Evolutionary conservation across 2,113 vertebrate genomes (phyloP).

Genomic region (western clawed frog (Xenopus tropicalis)): UCB_Xtro_10.0 CM004449.2:22642501-22643000

Average conservation of each 20-base stretch:
- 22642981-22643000: too few species aligned
- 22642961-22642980: too few species aligned
- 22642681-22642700: slow-evolving; percentile 22
- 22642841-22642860: slow-evolving; percentile 35
- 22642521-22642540: too few species aligned
- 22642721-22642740: slow-evolving; percentile 45
- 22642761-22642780: slow-evolving; percentile 42
- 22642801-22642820: slow-evolving; percentile 35
- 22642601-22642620: not conserved
- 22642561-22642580: too few species aligned
- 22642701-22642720: slow-evolving; percentile 42
- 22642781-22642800: slow-evolving; percentile 41
- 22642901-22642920: slow-evolving; percentile 41
- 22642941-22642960: slow-evolving; percentile 30
- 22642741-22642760: slow-evolving; percentile 44
- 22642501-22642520: too few species aligned
- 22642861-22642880: slow-evolving; percentile 19
- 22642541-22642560: too few species aligned
- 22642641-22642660: slow-evolving; percentile 1
- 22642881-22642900: slow-evolving; percentile 28
- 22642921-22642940: slow-evolving; percentile 35
- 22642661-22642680: slow-evolving; percentile 24
- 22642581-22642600: not conserved
- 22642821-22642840: slow-evolving; percentile 40
- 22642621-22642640: too few species aligned